phyloP scores from a whole-genome alignment of 1,140 invertebrate genomes.

The Coptotermes formosanus region DNA sequence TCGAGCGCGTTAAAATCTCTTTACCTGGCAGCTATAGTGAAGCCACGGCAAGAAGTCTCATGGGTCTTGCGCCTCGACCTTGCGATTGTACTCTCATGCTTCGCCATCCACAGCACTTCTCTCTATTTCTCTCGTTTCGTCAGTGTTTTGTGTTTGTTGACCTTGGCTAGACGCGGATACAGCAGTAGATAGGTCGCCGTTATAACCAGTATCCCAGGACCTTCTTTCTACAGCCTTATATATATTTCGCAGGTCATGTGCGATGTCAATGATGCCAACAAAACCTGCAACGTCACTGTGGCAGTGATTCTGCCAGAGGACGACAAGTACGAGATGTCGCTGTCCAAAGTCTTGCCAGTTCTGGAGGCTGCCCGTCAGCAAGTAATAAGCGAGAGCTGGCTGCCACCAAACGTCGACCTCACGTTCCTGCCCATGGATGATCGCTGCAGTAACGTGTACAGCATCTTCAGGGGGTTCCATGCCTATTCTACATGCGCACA shows the following conservation, averaged over 20 bases:
- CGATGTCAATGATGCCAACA: not conserved
- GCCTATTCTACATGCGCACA: conserved; percentile 30
- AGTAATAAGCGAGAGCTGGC: not conserved
- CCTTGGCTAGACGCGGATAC: too few species aligned
- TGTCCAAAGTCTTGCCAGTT: not conserved
- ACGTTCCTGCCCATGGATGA: conserved; percentile 7
- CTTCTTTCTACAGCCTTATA: too few species aligned
- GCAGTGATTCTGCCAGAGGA: conserved; percentile 20
- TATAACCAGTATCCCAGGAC: too few species aligned
- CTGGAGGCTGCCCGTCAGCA: not conserved
- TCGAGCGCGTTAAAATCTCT: too few species aligned
- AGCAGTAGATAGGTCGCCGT: too few species aligned
- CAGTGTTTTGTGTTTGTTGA: too few species aligned
- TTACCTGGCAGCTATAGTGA: too few species aligned
- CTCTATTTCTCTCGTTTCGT: too few species aligned
- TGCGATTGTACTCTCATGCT: too few species aligned
- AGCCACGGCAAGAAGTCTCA: too few species aligned
- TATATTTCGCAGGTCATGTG: not conserved
- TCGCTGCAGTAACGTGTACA: conserved; percentile 14
- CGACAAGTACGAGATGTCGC: conserved; percentile 17
- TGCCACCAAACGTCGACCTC: not conserved
- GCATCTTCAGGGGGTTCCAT: conserved; percentile 16
- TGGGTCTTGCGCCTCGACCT: too few species aligned
- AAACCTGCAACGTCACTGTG: not conserved
- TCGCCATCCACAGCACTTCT: too few species aligned